Evolutionary conservation across 2,113 vertebrate genomes (phyloP).

Genomic region (Leptobrachium ailaonicum): DNA sequence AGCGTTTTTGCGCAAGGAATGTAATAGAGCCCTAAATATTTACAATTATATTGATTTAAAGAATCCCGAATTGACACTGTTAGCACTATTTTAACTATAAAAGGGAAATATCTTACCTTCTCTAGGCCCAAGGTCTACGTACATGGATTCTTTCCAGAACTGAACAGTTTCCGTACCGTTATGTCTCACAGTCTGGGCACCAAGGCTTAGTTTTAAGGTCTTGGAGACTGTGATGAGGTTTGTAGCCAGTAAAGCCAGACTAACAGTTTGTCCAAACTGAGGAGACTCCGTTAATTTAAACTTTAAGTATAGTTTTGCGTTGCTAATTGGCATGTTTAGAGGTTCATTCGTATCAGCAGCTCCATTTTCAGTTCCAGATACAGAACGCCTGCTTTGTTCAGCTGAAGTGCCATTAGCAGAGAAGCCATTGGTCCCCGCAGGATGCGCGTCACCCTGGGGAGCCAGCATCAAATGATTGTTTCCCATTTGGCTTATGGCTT

Average conservation of each 20-base stretch:
- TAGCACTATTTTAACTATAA: too few relatives aligned
- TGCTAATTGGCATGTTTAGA: conserved; percentile 1
- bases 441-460: background rate
- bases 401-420: background rate
- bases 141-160: conserved; percentile 62
- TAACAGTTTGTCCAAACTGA: conserved; percentile 60
- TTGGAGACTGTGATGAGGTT: conserved; percentile 54
- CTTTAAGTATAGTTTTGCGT: conserved; percentile 52
- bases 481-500: conserved; percentile 48
- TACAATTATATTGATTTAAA: too few relatives aligned
- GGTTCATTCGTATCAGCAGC: too few relatives aligned
- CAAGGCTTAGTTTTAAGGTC: conserved; percentile 60
- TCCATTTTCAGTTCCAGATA: background rate
- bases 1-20: too few relatives aligned
- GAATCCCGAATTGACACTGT: too few relatives aligned
- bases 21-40: too few relatives aligned
- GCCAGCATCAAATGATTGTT: background rate
- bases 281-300: conserved; percentile 56
- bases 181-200: conserved; percentile 60
- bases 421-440: background rate
- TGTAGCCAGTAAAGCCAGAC: conserved; percentile 53
- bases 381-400: background rate
- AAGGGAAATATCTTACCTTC: conserved; percentile 55
- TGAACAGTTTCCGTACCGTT: conserved; percentile 53
- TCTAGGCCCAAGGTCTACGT: conserved; percentile 54